These are phyloP conservation scores for Drosophila austrosaltans DNA, from an alignment of 2,888 invertebrate species.

Conservation along the genomic window DNA sequence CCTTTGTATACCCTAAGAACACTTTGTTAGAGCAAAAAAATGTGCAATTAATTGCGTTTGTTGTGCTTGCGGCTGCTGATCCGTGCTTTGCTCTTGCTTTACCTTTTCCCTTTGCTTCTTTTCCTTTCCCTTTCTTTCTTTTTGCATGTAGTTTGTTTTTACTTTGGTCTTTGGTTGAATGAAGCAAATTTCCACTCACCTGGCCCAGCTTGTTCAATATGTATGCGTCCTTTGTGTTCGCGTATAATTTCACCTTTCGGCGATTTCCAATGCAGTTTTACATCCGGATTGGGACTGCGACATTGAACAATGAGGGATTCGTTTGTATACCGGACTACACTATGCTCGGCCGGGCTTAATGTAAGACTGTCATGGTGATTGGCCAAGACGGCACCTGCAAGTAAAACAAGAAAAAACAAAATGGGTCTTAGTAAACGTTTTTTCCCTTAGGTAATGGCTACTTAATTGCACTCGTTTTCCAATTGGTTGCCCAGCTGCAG, in stretches of 20 bases:
- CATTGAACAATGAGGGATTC: constrained; percentile 84
- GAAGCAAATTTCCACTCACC: constrained; percentile 61
- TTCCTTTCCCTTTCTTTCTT: constrained; percentile 10
- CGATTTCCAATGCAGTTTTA: constrained; percentile 82
- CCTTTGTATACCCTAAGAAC: not conserved
- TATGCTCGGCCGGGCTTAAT: constrained; percentile 80
- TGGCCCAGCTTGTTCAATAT: constrained; percentile 81
- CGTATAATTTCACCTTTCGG: constrained; percentile 82
- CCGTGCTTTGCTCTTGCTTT: constrained; percentile 25
- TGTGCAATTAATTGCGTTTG: constrained; percentile 73
- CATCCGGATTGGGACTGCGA: constrained; percentile 73
- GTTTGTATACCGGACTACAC: constrained; percentile 83
- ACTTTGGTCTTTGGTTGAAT: constrained; percentile 23
- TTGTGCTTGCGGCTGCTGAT: constrained; percentile 51
- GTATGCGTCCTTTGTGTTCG: constrained; percentile 83
- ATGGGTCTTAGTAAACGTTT: not conserved
- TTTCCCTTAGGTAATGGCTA: constrained; percentile 47
- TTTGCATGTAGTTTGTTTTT: constrained; percentile 8
- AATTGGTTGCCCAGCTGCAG: constrained; percentile 26
- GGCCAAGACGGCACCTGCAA: constrained; percentile 74
- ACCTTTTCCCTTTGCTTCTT: not conserved
- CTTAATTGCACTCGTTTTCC: constrained; percentile 51
- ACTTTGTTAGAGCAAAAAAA: constrained; percentile 19
- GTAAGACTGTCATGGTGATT: constrained; percentile 79
- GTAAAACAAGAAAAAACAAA: not conserved